These are phyloP conservation scores for Rhinopithecus roxellana DNA, from an alignment of 2,113 vertebrate genomes.

Conservation along the genomic window DNA sequence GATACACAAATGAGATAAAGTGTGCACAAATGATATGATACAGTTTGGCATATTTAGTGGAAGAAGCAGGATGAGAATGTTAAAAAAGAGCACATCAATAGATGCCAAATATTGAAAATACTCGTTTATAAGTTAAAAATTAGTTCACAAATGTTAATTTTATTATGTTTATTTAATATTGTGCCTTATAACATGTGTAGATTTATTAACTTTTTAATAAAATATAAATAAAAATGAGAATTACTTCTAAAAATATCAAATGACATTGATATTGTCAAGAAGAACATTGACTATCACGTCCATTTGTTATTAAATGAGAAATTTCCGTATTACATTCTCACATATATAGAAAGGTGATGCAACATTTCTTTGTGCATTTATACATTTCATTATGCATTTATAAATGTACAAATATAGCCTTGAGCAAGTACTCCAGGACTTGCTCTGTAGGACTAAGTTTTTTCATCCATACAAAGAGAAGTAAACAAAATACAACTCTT, in stretches of 20 bases:
- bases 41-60: background rate
- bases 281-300: background rate
- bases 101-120: background rate
- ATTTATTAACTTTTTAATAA: background rate
- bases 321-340: background rate
- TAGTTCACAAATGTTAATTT: background rate
- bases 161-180: background rate
- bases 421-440: background rate
- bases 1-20: background rate
- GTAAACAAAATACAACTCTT: background rate
- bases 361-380: background rate
- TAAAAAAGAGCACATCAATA: background rate
- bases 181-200: background rate
- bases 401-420: background rate
- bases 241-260: no score
- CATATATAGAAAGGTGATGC: background rate
- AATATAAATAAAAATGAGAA: background rate
- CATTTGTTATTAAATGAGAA: no score
- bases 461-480: background rate
- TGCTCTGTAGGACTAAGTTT: background rate
- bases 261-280: background rate
- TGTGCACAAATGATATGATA: background rate
- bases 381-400: background rate
- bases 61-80: background rate
- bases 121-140: background rate